Conservation (phyloP, 2,888 invertebrate genomes). For the Dicyrtoma fusca region DNA sequence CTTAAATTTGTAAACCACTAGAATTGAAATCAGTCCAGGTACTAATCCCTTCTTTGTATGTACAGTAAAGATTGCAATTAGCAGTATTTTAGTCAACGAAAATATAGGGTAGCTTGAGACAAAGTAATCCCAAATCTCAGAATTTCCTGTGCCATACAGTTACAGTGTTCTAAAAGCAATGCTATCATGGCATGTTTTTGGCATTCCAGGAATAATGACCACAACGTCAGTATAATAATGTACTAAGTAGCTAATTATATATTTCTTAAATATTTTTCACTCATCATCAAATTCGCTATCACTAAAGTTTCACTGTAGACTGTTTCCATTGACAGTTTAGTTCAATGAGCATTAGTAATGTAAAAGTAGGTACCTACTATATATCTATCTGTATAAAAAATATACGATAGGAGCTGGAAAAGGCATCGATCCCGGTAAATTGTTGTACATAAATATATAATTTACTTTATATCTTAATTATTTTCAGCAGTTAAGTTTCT, state of each 20-base stretch:
- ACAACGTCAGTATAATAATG: not conserved
- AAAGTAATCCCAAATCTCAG: conserved; percentile 6
- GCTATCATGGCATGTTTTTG: conserved; percentile 25
- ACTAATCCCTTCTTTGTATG: not conserved
- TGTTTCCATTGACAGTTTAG: no score
- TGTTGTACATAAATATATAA: not conserved
- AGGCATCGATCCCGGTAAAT: not conserved
- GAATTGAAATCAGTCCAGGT: no score
- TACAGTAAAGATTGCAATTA: conserved; percentile 6
- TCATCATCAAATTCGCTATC: not conserved
- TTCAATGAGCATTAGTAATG: no score
- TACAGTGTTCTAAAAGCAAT: conserved; percentile 29
- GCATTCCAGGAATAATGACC: conserved; percentile 1
- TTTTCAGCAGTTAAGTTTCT: no score
- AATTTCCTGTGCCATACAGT: conserved; percentile 34
- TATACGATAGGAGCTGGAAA: not conserved
- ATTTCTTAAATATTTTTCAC: not conserved
- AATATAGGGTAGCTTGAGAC: not conserved
- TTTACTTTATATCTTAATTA: not conserved
- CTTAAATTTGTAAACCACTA: no score
- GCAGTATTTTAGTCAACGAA: conserved; percentile 16
- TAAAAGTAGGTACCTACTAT: not conserved
- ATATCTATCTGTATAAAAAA: conserved; percentile 1
- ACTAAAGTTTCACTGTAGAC: not conserved
- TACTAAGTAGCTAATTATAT: not conserved